Percentiles rank a stretch among this genome's conserved stretches.
Conservation (phyloP, 2,888 invertebrate genomes). For the Pterostichus madidus region DNA sequence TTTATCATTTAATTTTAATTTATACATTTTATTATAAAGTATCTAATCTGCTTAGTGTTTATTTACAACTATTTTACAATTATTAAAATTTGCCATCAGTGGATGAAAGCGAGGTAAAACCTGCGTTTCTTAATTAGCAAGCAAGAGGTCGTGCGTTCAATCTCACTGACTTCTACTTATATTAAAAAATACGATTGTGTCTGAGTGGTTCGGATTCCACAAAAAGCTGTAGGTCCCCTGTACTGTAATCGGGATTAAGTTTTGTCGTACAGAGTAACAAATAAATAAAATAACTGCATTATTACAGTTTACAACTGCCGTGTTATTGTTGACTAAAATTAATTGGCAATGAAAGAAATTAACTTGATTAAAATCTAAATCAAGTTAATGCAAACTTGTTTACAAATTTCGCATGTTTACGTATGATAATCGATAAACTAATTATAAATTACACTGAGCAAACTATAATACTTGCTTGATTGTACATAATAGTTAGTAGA, state of each 20-base stretch:
- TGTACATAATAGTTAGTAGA: neutral
- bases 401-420: slow-evolving; percentile 44
- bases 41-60: too few species aligned
- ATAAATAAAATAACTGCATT: neutral
- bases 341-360: neutral
- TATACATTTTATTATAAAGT: neutral
- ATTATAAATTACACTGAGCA: slow-evolving; percentile 41
- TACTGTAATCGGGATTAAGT: too few species aligned
- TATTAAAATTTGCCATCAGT: neutral
- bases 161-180: too few species aligned
- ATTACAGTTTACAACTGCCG: neutral
- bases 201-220: too few species aligned
- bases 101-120: too few species aligned
- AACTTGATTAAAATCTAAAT: neutral
- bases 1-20: neutral
- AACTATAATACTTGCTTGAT: neutral
- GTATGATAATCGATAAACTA: slow-evolving; percentile 50
- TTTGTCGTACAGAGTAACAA: too few species aligned
- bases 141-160: too few species aligned
- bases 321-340: slow-evolving; percentile 1
- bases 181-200: too few species aligned
- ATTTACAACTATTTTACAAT: neutral
- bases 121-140: too few species aligned
- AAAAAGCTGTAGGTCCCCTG: too few species aligned
- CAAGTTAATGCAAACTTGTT: slow-evolving; percentile 37